Conservation (phyloP, 2,113 vertebrate species). For the Platysteira castanea region DNA sequence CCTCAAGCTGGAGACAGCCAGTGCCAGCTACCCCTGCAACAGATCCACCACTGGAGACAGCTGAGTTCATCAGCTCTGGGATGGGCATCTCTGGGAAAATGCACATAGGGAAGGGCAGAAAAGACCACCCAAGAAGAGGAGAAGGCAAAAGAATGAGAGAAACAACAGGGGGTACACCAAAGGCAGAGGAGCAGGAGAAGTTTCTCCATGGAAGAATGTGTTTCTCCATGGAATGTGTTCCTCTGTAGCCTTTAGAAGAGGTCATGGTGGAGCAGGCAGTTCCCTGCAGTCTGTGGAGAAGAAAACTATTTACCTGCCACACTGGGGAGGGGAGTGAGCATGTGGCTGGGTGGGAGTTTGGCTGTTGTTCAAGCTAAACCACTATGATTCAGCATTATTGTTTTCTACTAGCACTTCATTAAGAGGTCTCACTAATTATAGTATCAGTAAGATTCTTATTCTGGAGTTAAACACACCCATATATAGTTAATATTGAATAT, state of each 20-base stretch:
- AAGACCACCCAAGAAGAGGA: neutral
- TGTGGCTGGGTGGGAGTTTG: accelerated
- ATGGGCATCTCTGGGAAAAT: neutral
- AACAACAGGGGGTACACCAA: neutral
- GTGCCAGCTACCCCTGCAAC: neutral
- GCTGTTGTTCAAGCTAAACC: neutral
- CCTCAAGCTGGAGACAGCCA: accelerated
- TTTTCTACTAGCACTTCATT: neutral
- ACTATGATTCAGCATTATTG: neutral
- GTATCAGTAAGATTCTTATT: neutral
- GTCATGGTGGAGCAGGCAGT: neutral
- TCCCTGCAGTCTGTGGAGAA: neutral
- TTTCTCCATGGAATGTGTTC: neutral
- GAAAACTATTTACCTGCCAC: neutral
- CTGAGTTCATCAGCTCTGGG: neutral
- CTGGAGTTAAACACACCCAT: neutral
- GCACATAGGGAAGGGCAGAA: neutral
- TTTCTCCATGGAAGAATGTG: neutral
- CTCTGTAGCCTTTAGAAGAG: neutral
- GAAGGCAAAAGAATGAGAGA: neutral
- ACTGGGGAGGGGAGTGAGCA: accelerated
- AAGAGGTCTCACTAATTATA: neutral
- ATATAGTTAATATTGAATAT: neutral
- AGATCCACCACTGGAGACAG: neutral
- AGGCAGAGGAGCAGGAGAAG: neutral